Conservation (phyloP, 1,140 invertebrate genomes). For the Caenorhabditis brenneri region DNA sequence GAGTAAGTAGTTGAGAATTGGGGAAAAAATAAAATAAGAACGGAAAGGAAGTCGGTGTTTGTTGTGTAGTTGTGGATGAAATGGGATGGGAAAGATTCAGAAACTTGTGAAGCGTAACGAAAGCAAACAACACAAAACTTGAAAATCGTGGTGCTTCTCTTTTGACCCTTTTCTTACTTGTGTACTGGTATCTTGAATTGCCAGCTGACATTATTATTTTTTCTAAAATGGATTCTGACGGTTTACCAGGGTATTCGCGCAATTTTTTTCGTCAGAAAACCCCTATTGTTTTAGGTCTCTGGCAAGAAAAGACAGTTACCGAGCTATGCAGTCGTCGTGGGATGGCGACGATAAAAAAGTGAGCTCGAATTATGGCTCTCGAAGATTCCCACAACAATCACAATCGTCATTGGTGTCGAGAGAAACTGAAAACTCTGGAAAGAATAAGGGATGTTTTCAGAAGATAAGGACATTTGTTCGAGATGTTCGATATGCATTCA, state of each 20-base stretch:
- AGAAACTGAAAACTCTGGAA: conserved; percentile 12
- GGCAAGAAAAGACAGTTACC: conserved; percentile 68
- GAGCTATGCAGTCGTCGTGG: conserved; percentile 62
- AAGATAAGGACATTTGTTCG: conserved; percentile 9
- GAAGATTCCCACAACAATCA: conserved; percentile 52
- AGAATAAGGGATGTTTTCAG: conserved; percentile 44
- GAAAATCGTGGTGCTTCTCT: too few relatives aligned
- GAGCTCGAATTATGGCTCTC: not conserved
- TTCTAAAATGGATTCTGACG: too few relatives aligned
- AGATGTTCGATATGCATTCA: conserved; percentile 39
- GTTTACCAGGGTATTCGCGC: too few relatives aligned
- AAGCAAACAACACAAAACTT: not conserved
- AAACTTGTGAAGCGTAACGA: not conserved
- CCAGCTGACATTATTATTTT: too few relatives aligned
- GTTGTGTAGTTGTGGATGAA: not conserved
- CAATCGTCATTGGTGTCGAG: conserved; percentile 52
- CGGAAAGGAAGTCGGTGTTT: too few relatives aligned
- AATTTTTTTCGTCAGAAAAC: too few relatives aligned
- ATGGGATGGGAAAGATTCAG: not conserved
- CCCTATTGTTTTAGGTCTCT: conserved; percentile 64
- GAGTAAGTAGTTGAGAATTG: not conserved
- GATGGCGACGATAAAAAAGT: not conserved
- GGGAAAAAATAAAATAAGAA: not conserved
- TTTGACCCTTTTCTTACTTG: too few relatives aligned
- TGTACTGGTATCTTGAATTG: too few relatives aligned